Evolutionary conservation across 2,113 vertebrate species (phyloP), one percentile per base, ranked within the genome.

Genomic region (Isichthys henryi): DNA sequence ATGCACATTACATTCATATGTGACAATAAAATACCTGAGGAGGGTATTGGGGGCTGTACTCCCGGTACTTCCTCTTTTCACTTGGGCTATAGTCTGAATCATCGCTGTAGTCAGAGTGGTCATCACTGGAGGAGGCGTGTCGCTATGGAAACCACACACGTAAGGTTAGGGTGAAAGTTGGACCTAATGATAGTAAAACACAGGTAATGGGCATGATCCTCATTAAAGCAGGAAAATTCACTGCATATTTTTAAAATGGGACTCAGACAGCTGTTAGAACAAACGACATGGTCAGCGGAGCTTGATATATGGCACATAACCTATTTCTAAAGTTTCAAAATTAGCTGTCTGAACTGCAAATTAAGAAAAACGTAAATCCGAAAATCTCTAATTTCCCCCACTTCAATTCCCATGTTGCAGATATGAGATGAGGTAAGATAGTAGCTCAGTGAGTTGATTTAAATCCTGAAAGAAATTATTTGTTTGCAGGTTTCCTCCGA

Each of bases 81-180:
- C 94, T 96, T 0, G 97, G 97, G 90, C 98, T 98, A 94, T 97
- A 99, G 92, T 99, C 98, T 0, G 98, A 99, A 39, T 99, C 98
- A 0, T 99, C 98, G 0, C 97, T 98, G 94, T 92, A 98, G 91
- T 98, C 98, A 0, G 98, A 98, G 92, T 97, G 97, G 80, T 99
- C 98, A 0, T 99, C 98, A 0, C 98, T 98, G 80, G 98, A 99
- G 2, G 98, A 98, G 0, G 97, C 96, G 6, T 99, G 98, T 4
- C 98, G 97, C 98, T 99, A 94, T 1, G 82, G 89, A 49, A 90
- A 19, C 89, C 83, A 91, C 8, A 86, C 46, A 31, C 0, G 31
- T 19, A 39, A 39, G n/a, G 21, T 43, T 58, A 80, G 7, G 17
- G 48, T 86, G 77, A 39, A 74, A 52, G 31, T 6, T 4, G 17